A percentile compares a stretch with the other conserved stretches of the same genome.
Evolutionary conservation across 1,140 invertebrate genomes (phyloP).

Genomic region (Eurosta solidaginis): DNA sequence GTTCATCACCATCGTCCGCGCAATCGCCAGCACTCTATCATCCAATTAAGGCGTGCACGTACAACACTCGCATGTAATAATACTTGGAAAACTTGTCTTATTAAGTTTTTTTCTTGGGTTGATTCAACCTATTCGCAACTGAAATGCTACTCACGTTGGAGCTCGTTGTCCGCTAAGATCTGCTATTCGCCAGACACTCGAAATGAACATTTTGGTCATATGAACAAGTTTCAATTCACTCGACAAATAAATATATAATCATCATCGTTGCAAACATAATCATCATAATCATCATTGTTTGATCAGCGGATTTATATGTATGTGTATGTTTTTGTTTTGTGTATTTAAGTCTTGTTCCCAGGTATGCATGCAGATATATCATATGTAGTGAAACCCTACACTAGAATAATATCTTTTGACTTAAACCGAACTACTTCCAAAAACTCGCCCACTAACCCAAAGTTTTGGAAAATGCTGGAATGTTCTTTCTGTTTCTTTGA

Average conservation of each 20-base stretch:
- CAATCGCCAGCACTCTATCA: neutral
- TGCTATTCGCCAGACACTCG: neutral
- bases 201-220: neutral
- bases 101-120: too few species aligned
- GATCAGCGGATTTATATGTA: too few species aligned
- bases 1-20: neutral
- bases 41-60: conserved; percentile 2
- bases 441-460: too few species aligned
- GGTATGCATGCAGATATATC: too few species aligned
- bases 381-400: too few species aligned
- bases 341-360: too few species aligned
- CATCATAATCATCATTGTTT: neutral
- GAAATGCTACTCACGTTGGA: neutral
- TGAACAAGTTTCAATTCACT: neutral
- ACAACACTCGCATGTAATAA: neutral
- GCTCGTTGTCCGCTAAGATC: neutral
- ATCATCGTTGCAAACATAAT: neutral
- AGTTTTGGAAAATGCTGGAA: too few species aligned
- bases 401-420: too few species aligned
- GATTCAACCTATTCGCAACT: too few species aligned
- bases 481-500: too few species aligned
- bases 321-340: too few species aligned
- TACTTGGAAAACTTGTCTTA: conserved; percentile 12
- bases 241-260: neutral
- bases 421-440: too few species aligned